phyloP scores from a whole-genome alignment of 2,888 invertebrate genomes.

The Xylota segnis region DNA sequence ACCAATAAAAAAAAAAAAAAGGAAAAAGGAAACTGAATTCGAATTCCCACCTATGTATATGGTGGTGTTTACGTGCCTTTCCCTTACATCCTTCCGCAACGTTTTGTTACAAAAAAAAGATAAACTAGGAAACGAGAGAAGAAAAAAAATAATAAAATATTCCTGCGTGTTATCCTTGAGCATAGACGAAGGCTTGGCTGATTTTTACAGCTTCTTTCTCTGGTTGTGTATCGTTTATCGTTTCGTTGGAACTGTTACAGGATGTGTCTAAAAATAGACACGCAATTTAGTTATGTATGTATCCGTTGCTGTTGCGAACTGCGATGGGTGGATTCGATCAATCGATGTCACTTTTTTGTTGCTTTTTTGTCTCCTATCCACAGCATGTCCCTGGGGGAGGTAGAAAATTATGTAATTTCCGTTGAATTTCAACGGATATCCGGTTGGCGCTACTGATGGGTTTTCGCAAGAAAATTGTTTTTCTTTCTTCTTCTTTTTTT shows the following conservation, averaged over 20 bases:
- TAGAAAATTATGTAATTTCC: slow-evolving; percentile 71
- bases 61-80: slow-evolving; percentile 19
- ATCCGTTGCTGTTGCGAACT: slow-evolving; percentile 34
- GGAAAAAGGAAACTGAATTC: slow-evolving; percentile 8
- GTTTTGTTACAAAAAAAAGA: neutral
- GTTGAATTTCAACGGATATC: slow-evolving; percentile 67
- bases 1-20: neutral
- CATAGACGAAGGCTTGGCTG: neutral
- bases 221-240: neutral
- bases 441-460: slow-evolving; percentile 57
- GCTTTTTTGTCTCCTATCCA: neutral
- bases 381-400: neutral
- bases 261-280: slow-evolving; percentile 60
- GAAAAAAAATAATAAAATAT: slow-evolving; percentile 1
- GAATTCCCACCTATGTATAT: slow-evolving; percentile 12
- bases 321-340: slow-evolving; percentile 54
- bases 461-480: slow-evolving; percentile 50
- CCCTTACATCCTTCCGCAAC: slow-evolving; percentile 11
- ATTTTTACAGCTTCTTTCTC: neutral
- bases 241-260: neutral
- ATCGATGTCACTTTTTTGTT: slow-evolving; percentile 56
- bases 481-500: neutral
- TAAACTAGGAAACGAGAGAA: neutral
- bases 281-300: slow-evolving; percentile 51
- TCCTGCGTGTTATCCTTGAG: slow-evolving; percentile 24